phyloP scores from a whole-genome alignment of 2,888 invertebrate species.

The Hypomecis atomaria region DNA sequence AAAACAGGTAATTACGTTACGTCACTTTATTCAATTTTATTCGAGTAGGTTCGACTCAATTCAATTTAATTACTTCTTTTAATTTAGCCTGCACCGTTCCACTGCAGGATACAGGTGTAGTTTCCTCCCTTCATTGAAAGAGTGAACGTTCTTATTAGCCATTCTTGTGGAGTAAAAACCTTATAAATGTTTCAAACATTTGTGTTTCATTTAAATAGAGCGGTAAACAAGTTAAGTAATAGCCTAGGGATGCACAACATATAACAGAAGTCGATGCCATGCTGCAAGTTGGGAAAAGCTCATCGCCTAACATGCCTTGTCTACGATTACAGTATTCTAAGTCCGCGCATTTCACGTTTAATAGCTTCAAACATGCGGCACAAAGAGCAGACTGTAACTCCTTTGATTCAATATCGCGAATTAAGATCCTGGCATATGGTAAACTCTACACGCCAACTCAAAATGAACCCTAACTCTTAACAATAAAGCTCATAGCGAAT shows the following conservation, averaged over 20 bases:
- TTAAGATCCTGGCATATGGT: conserved; percentile 38
- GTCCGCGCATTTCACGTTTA: conserved; percentile 31
- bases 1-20: too few species aligned
- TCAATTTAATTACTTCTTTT: too few species aligned
- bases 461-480: conserved; percentile 4
- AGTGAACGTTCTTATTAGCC: too few species aligned
- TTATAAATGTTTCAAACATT: too few species aligned
- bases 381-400: conserved; percentile 41
- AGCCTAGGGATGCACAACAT: background rate
- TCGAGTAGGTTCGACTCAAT: too few species aligned
- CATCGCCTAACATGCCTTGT: background rate
- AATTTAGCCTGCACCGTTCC: too few species aligned
- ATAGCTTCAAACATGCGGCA: conserved; percentile 38
- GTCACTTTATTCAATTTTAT: too few species aligned
- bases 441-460: conserved; percentile 4
- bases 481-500: conserved; percentile 1
- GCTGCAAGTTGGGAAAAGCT: background rate
- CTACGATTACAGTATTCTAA: conserved; percentile 5
- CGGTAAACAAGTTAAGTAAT: too few species aligned
- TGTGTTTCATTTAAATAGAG: too few species aligned
- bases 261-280: background rate
- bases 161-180: too few species aligned
- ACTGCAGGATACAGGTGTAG: too few species aligned
- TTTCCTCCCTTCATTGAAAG: too few species aligned
- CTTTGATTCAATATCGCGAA: conserved; percentile 46